phyloP scores from a whole-genome alignment of 2,888 invertebrate genomes.

The Noctua janthina region DNA sequence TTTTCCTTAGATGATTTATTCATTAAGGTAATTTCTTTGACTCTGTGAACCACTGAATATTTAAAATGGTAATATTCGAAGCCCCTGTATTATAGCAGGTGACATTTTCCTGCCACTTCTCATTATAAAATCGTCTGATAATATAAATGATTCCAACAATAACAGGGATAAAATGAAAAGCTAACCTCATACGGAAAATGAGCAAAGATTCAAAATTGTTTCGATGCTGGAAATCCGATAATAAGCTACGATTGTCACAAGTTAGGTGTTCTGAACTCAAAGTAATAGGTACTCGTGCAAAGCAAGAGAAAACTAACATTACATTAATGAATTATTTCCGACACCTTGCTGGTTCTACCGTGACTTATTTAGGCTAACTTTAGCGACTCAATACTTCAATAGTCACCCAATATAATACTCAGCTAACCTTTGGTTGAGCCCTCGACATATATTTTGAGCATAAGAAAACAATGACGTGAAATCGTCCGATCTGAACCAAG shows the following conservation, averaged over 20 bases:
- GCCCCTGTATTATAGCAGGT: neutral
- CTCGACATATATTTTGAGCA: conserved; percentile 89
- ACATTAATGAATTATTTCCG: conserved; percentile 33
- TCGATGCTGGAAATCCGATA: neutral
- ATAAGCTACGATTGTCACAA: neutral
- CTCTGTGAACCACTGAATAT: conserved; percentile 25
- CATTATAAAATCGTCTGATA: conserved; percentile 19
- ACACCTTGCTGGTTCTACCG: conserved; percentile 38
- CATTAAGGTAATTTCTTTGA: conserved; percentile 24
- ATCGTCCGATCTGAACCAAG: conserved; percentile 86
- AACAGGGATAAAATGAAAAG: neutral
- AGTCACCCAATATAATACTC: conserved; percentile 76
- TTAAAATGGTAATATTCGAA: conserved; percentile 34
- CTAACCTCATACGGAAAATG: neutral
- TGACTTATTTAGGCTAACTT: conserved; percentile 58
- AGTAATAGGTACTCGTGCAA: neutral
- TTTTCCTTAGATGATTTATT: conserved; percentile 2
- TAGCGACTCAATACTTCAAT: conserved; percentile 55
- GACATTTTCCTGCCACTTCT: neutral
- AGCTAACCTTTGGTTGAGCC: conserved; percentile 86
- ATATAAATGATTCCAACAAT: conserved; percentile 11
- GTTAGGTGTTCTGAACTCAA: neutral
- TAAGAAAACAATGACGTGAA: conserved; percentile 89
- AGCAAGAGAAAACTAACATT: conserved; percentile 26
- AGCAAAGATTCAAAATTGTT: neutral